These are phyloP conservation scores for Tachuris rubrigastra DNA, from an alignment of 2,113 vertebrate species.

Conservation along the genomic window DNA sequence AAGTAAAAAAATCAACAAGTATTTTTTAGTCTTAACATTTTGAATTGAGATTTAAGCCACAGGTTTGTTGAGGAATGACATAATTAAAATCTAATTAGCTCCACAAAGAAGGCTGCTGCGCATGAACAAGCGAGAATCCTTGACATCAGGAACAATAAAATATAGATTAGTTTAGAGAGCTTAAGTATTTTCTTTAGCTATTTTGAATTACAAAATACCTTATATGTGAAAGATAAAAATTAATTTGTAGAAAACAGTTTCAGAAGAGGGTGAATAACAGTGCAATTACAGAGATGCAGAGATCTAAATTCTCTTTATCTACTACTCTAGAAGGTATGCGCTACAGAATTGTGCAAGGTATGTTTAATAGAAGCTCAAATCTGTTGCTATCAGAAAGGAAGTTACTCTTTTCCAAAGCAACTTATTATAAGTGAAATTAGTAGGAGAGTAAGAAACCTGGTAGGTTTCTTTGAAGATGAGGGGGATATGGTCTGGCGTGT, in stretches of 20 bases:
- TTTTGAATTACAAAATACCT: not conserved
- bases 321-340: not conserved
- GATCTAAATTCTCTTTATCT: not conserved
- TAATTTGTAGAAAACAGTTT: not conserved
- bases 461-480: not conserved
- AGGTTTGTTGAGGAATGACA: not conserved
- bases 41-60: not conserved
- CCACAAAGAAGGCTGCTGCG: not conserved
- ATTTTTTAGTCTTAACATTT: not conserved
- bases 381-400: not conserved
- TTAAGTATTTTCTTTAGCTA: not conserved
- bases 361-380: not conserved
- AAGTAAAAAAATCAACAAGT: not conserved
- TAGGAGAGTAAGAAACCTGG: not conserved
- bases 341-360: not conserved
- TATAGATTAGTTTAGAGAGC: not conserved
- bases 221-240: not conserved
- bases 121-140: not conserved
- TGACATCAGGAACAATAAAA: not conserved
- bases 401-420: not conserved
- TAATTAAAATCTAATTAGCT: not conserved
- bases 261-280: not conserved
- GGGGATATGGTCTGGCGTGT: rapidly evolving
- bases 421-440: not conserved
- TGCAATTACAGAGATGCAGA: not conserved